Conservation (phyloP, 2,888 invertebrate genomes). For the Scaptomyza cyrtandrae region DNA sequence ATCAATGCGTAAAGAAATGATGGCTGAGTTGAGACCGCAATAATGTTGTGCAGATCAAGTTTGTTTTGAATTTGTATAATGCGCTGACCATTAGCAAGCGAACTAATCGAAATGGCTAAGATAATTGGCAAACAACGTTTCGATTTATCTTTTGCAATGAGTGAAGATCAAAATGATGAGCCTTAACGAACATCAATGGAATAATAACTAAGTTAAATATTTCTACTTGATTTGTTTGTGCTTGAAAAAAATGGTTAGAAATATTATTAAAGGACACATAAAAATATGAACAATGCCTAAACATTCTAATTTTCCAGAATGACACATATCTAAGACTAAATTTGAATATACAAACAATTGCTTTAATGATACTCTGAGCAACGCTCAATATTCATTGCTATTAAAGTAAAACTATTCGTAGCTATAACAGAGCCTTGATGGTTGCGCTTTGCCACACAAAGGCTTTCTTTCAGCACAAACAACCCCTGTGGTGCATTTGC, state of each 20-base stretch:
- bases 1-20: no score
- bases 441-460: background rate
- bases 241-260: no score
- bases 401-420: conserved; percentile 18
- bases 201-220: background rate
- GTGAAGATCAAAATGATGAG: background rate
- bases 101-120: conserved; percentile 37
- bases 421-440: conserved; percentile 14
- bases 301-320: background rate
- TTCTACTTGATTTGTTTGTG: background rate
- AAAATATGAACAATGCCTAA: no score
- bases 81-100: no score
- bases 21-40: no score
- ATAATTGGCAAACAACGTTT: conserved; percentile 30
- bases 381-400: conserved; percentile 3
- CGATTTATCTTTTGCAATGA: background rate
- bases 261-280: no score
- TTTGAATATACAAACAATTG: conserved; percentile 8
- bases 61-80: no score
- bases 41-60: no score
- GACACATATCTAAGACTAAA: background rate
- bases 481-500: conserved; percentile 33
- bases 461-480: conserved; percentile 10
- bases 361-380: conserved; percentile 3
- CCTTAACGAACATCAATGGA: background rate